A percentile compares a stretch with the other conserved stretches of the same genome.
Evolutionary conservation across 2,797 vertebrate species (phyloP).

Genomic region (Astyanax mexicanus): DNA sequence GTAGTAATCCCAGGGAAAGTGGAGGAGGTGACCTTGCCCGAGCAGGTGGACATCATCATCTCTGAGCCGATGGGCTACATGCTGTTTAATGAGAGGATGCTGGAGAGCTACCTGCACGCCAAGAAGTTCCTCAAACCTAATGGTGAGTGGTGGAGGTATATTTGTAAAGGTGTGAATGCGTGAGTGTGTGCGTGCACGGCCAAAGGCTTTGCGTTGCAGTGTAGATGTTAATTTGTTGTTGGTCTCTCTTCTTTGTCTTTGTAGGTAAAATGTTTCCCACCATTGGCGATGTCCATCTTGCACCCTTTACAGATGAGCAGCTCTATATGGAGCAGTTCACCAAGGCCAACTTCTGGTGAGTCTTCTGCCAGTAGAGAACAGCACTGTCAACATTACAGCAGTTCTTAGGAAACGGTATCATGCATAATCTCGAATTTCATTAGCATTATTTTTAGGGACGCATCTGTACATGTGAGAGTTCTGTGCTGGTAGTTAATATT

Average conservation of each 20-base stretch:
- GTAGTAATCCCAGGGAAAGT: slow-evolving; percentile 95
- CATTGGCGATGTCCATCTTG: slow-evolving; percentile 93
- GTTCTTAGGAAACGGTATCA: neutral
- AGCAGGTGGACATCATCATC: slow-evolving; percentile 97
- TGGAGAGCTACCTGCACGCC: slow-evolving; percentile 97
- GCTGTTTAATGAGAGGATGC: slow-evolving; percentile 97
- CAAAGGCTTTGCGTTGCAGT: neutral
- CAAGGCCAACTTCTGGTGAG: slow-evolving; percentile 98
- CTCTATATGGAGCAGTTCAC: slow-evolving; percentile 99
- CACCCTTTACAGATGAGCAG: slow-evolving; percentile 96
- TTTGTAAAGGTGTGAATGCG: neutral
- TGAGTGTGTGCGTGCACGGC: neutral
- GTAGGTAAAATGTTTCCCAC: slow-evolving; percentile 98
- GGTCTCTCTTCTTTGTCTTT: neutral
- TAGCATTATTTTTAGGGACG: too few species aligned
- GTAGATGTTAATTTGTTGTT: neutral
- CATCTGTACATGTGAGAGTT: too few species aligned
- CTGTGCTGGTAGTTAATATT: too few species aligned
- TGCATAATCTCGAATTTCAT: too few species aligned
- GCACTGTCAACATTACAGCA: neutral
- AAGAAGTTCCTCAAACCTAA: slow-evolving; percentile 96
- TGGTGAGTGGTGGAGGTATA: slow-evolving; percentile 74
- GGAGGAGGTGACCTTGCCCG: slow-evolving; percentile 91
- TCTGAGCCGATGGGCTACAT: slow-evolving; percentile 99
- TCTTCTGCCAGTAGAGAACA: neutral